Evolutionary conservation across 2,888 invertebrate genomes (phyloP), one percentile per base, ranked within the genome.

Genomic region (Cantharis flavilabris): DNA sequence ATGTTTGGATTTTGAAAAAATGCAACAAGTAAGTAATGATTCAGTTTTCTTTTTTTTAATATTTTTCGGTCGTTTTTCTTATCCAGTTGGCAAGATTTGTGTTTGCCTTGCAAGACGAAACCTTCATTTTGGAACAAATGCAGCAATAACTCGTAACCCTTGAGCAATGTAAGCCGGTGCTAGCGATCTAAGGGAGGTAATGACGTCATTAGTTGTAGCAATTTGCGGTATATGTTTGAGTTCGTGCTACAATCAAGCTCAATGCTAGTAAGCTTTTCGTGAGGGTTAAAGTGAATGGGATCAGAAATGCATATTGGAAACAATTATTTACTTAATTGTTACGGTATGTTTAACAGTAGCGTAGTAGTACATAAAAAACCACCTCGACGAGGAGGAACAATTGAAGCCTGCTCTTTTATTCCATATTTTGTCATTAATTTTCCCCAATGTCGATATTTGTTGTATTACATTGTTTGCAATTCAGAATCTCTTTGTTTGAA

Each of bases 1-100:
- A 82, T 97, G 96, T 89, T 92, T 97, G 86, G 97, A 97, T 91
- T 97, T 97, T 88, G 97, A 97, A 89, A 97, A 97, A 91, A 97
- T 97, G 97, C 97, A 97, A 91, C 96, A 96, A 94, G 96, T 96
- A 90, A 90, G 90, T 79, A 64, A 4, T 9, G 23, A n/a, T 23
- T 67, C 20, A n/a, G 4, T 30, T 30, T 30, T 30, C 10, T n/a
- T 3, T 20, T 49, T 49, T 49, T 49, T 0, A n/a, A 49, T n/a
- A 49, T n/a, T n/a, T 49, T 49, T 49, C 49, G 49, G 49, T n/a
- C 49, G 49, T n/a, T n/a, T 49, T 49, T 49, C n/a, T 7, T 33
- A 33, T 33, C 13, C 11, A 33, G 33, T 33, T 33, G n/a, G n/a
- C n/a, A 49, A n/a, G 49, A 49, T n/a, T 49, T 49, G 49, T 49